Evolutionary conservation across 2,113 vertebrate species (phyloP), one percentile per base, ranked within the genome.

Genomic region (Eurystomus gularis): DNA sequence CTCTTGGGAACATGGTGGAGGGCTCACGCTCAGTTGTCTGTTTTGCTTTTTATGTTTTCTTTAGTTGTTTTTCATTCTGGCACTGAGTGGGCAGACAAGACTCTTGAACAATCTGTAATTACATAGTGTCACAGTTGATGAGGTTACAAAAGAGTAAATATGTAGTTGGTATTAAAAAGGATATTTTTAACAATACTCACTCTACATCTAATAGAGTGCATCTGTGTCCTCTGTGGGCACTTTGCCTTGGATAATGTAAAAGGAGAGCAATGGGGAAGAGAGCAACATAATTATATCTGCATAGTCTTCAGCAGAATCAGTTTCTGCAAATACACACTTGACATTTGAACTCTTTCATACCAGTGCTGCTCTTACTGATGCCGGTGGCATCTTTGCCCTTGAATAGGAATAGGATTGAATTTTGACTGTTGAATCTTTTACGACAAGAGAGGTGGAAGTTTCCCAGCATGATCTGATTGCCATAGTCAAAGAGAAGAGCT

Each of bases 121-220:
- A 88, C 69, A 96, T 66, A 85, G 82, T 96, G 95, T 94, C 96
- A 95, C 76, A 86, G 91, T 69, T 96, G 96, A 96, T 95, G 90
- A 94, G 92, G 95, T 96, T 97, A 94, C 94, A 97, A 97, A 97
- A 86, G 83, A 96, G 62, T 97, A 97, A 97, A 97, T 94, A 96
- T 89, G 73, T 96, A 92, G 91, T 60, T 96, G 90, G 90, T 96
- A 91, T 94, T 78, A 81, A 73, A 96, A 64, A 82, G 73, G 94
- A 70, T 97, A 90, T 95, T 96, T 96, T 96, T 90, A 91, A 96
- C 84, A 71, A 89, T 96, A 89, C 80, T 83, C n/a, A 58, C 77
- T 95, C 94, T 90, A 90, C 93, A 85, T 94, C 81, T 97, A 96
- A 96, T 96, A 76, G 92, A 72, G 94, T 66, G 62, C 94, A 94